phyloP scores from a whole-genome alignment of 53 echinoderm and acorn worm genomes.

The Pentamera pediparva region DNA sequence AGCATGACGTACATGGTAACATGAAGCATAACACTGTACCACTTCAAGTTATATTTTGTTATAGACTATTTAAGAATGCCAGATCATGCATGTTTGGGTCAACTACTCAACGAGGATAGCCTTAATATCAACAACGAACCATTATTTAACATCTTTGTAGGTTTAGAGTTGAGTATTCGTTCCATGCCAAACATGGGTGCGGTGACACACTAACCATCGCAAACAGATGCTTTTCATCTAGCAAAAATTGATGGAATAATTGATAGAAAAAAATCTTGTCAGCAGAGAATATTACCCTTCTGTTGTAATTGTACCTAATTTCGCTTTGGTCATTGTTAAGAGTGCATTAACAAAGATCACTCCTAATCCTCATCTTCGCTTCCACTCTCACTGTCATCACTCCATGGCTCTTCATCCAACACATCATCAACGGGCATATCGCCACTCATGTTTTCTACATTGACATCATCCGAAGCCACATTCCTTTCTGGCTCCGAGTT shows the following conservation, averaged over 20 bases:
- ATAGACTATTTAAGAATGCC: no score
- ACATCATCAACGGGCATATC: background rate
- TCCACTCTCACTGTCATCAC: constrained; percentile 18
- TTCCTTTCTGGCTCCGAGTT: constrained; percentile 1
- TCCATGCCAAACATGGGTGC: background rate
- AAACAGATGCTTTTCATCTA: background rate
- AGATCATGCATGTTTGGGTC: no score
- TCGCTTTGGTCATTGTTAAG: background rate
- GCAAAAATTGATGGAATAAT: background rate
- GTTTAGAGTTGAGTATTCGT: no score
- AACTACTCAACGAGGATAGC: no score
- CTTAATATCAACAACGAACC: no score
- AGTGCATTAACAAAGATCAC: background rate
- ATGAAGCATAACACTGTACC: background rate
- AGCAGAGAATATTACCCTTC: background rate
- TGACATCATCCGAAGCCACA: background rate
- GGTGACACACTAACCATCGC: background rate
- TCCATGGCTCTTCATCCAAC: constrained; percentile 12
- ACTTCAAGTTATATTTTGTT: background rate
- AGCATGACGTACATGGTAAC: background rate
- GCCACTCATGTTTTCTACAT: background rate
- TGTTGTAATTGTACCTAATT: background rate
- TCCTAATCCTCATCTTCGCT: background rate
- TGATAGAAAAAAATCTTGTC: background rate
- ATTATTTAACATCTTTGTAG: no score